A percentile compares a stretch with the other conserved stretches of the same genome.
These are phyloP conservation scores for Baronia brevicornis DNA, from an alignment of 2,888 invertebrate species.

Conservation along the genomic window DNA sequence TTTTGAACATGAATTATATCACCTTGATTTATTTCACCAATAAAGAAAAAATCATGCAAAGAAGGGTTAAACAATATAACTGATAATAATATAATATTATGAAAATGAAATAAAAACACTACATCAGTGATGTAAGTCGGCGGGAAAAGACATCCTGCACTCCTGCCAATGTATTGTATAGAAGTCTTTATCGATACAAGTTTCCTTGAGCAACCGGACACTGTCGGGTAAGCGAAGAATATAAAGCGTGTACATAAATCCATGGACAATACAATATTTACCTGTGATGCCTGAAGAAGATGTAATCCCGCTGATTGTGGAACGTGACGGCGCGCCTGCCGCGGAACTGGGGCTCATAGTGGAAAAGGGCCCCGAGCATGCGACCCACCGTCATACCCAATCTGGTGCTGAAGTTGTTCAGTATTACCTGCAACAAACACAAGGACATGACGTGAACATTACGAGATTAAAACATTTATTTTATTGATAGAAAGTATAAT, in stretches of 20 bases:
- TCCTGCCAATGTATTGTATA: no score
- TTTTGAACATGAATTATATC: no score
- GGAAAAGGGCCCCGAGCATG: conserved; percentile 95
- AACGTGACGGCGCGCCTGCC: conserved; percentile 96
- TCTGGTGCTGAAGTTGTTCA: conserved; percentile 97
- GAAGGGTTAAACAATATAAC: no score
- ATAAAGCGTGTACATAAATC: no score
- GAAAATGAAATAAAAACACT: neutral
- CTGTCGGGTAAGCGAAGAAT: no score
- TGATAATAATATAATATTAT: no score
- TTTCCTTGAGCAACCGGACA: no score
- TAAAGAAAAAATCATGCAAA: no score
- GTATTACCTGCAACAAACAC: conserved; percentile 76
- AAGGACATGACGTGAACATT: neutral
- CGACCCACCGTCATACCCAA: conserved; percentile 93
- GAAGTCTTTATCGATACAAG: no score
- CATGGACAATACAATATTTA: conserved; percentile 35
- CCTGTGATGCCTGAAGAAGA: conserved; percentile 98
- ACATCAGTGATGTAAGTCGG: neutral
- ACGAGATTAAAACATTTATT: neutral
- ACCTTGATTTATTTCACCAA: no score
- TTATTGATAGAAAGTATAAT: no score
- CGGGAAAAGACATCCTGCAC: no score
- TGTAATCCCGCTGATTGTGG: conserved; percentile 99
- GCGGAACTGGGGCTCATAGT: conserved; percentile 95